phyloP scores from a whole-genome alignment of 2,113 vertebrate genomes.

The Strix uralensis region DNA sequence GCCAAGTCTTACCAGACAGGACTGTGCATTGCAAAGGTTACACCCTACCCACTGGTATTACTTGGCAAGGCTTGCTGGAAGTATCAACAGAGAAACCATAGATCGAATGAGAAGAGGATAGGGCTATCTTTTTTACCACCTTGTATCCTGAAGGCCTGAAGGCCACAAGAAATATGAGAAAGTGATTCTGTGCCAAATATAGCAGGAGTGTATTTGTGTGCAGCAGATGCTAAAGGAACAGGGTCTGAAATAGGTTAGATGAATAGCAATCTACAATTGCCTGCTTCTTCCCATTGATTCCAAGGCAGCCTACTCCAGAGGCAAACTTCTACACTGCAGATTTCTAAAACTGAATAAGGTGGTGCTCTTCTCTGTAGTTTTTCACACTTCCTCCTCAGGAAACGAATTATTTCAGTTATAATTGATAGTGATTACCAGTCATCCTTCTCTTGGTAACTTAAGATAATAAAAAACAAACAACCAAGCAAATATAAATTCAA shows the following conservation, averaged over 20 bases:
- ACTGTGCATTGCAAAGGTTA: neutral
- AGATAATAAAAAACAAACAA: neutral
- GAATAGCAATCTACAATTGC: neutral
- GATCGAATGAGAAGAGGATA: neutral
- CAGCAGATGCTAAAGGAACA: neutral
- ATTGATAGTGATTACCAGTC: neutral
- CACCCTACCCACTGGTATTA: neutral
- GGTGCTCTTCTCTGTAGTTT: neutral
- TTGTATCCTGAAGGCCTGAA: neutral
- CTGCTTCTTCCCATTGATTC: neutral
- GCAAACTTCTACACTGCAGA: neutral
- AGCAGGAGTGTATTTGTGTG: neutral
- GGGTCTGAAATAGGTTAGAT: neutral
- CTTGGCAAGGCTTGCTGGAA: neutral
- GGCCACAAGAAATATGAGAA: neutral
- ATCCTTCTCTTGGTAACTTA: neutral
- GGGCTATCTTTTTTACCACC: neutral
- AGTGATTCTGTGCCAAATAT: neutral
- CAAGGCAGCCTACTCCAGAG: neutral
- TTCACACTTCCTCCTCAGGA: neutral
- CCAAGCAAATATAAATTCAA: neutral
- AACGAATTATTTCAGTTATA: neutral
- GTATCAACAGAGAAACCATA: neutral
- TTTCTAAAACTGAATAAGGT: neutral
- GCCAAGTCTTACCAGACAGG: neutral